Base-by-base conservation (phyloP, 2,888 invertebrate genomes). In the Seira musarum region DNA sequence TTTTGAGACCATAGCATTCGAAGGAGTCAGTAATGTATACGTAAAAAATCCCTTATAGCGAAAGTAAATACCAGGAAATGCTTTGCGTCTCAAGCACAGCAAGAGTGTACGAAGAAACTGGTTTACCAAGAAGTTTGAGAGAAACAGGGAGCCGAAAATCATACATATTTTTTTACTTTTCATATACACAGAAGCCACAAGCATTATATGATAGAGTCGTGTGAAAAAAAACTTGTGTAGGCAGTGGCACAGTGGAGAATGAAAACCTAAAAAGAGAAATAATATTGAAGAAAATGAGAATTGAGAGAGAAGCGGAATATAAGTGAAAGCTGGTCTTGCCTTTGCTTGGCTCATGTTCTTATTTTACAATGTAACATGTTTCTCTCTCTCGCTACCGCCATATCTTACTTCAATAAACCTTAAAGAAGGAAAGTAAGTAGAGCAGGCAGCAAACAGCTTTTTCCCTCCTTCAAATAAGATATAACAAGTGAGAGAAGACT, bases 401-500 rank as follows among this genome's bases (percentile, higher is more conserved):
- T 40, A 40, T 40, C 40, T 40, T 40, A 40, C 40, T 40, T 40
- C 6, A 40, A 40, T 40, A 40, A 40, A 40, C 40, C 40, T 13
- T 40, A 13, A n/a, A n/a, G 17, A 17, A n/a, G 65, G 30, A 65
- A 73, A 64, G 30, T 15, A 66, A 66, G 57, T 60, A 40, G 19
- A 2, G 21, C 53, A 73, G 72, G 72, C 72, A 74, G 74, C 67
- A 53, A 74, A 61, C 74, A 74, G 74, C 74, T 74, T 74, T 24
- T 74, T 74, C 67, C 40, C 17, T 19, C 6, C 13, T 40, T 40
- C 40, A 40, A 40, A 40, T 6, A 40, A 40, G 13, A 40, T 8
- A 40, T 40, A 6, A 8, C 40, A 8, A 40, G 40, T 40, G 13
- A 40, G 40, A 6, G 40, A 40, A 40, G 40, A 40, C 13, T 40